Evolutionary conservation across 2,113 vertebrate genomes (phyloP).

Genomic region (Machaerirhynchus nigripectus): DNA sequence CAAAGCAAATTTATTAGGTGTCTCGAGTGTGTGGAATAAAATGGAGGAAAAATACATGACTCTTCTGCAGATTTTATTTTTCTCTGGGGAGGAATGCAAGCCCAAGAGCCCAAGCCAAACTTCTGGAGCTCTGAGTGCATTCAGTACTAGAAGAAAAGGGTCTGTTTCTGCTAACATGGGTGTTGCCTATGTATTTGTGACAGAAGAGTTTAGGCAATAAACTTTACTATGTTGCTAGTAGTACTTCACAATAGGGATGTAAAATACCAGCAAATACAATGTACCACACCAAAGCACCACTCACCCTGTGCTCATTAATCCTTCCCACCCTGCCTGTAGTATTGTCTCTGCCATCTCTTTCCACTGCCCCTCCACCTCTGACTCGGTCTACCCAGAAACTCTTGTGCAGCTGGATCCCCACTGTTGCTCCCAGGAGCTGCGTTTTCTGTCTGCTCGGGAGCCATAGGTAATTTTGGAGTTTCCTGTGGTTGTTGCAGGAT

Average conservation of each 20-base stretch:
- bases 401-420: background rate
- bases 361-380: background rate
- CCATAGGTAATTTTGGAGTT: background rate
- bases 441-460: background rate
- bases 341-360: background rate
- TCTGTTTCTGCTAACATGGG: background rate
- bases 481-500: background rate
- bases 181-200: background rate
- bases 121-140: background rate
- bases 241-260: background rate
- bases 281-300: background rate
- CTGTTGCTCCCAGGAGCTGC: background rate
- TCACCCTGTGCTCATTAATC: background rate
- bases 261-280: background rate
- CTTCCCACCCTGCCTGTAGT: background rate
- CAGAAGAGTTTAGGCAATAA: background rate
- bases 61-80: slow-evolving; percentile 29
- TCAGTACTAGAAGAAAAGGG: background rate
- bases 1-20: slow-evolving; percentile 23
- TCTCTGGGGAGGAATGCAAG: slow-evolving; percentile 25
- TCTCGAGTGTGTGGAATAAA: slow-evolving; percentile 6
- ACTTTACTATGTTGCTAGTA: background rate
- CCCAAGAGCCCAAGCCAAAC: slow-evolving; percentile 32
- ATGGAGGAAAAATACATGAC: slow-evolving; percentile 1
- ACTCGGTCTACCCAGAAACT: background rate